These are phyloP conservation scores for Halichondria panicea DNA, from an alignment of 37 sponge, comb jelly and placozoan species.

Conservation along the genomic window DNA sequence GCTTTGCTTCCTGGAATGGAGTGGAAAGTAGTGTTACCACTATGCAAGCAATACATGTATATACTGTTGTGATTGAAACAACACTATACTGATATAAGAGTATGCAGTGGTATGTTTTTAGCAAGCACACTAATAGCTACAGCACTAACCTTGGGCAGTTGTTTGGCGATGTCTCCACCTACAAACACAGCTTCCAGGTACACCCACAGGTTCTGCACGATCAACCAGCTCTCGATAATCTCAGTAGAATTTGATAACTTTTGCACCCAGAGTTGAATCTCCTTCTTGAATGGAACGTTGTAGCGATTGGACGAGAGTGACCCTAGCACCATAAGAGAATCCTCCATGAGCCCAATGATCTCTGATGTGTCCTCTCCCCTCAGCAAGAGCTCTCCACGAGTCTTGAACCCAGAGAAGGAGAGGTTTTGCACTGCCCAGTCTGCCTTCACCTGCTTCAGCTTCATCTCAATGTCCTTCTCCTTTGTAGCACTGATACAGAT, in stretches of 20 bases:
- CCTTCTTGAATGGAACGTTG: slow-evolving; percentile 99
- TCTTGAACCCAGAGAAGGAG: slow-evolving; percentile 87
- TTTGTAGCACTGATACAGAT: slow-evolving; percentile 99
- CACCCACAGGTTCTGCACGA: slow-evolving; percentile 99
- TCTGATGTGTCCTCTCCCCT: slow-evolving; percentile 94
- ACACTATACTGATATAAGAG: not conserved
- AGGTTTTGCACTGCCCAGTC: slow-evolving; percentile 97
- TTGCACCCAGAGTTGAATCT: slow-evolving; percentile 96
- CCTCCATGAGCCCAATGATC: slow-evolving; percentile 94
- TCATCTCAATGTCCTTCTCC: slow-evolving; percentile 98
- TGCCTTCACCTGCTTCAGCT: slow-evolving; percentile 91
- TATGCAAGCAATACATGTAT: not conserved
- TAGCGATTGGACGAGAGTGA: slow-evolving; percentile 99
- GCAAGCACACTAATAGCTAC: no score
- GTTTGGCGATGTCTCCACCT: slow-evolving; percentile 99
- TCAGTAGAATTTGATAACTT: slow-evolving; percentile 95
- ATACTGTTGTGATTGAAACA: not conserved
- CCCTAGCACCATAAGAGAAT: slow-evolving; percentile 97
- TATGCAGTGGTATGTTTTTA: not conserved
- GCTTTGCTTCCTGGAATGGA: slow-evolving; percentile 88
- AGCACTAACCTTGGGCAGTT: slow-evolving; percentile 84
- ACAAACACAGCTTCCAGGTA: slow-evolving; percentile 99
- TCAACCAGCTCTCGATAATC: slow-evolving; percentile 97
- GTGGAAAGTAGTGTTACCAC: not conserved
- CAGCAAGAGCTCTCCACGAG: slow-evolving; percentile 97